These are phyloP conservation scores for Dendrolimus pini DNA, from an alignment of 2,888 invertebrate genomes.

Conservation along the genomic window DNA sequence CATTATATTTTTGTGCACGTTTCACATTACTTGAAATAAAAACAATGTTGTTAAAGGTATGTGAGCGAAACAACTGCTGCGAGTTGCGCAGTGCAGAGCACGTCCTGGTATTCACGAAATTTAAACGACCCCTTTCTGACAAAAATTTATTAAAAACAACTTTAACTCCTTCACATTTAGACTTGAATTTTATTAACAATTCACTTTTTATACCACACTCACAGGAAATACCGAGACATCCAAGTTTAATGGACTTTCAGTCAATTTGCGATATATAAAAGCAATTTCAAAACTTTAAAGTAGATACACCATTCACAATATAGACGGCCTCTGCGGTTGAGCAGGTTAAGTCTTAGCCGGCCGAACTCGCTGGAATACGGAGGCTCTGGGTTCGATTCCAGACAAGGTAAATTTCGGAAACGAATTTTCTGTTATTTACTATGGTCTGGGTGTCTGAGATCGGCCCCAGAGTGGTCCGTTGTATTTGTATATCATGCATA, in stretches of 20 bases:
- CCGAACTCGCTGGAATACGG: too few species aligned
- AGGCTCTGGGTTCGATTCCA: too few species aligned
- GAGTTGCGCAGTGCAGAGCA: slow-evolving; percentile 25
- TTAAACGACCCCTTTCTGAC: slow-evolving; percentile 32
- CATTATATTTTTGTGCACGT: slow-evolving; percentile 6
- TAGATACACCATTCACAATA: too few species aligned
- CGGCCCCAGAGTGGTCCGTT: too few species aligned
- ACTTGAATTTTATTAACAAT: slow-evolving; percentile 21
- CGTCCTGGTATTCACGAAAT: slow-evolving; percentile 43
- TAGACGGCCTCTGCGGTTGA: too few species aligned
- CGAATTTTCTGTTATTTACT: too few species aligned
- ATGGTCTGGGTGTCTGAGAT: too few species aligned
- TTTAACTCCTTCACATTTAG: slow-evolving; percentile 32
- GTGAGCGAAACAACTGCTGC: slow-evolving; percentile 37
- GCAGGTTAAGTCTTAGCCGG: too few species aligned
- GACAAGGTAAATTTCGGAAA: too few species aligned
- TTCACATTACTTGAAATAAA: slow-evolving; percentile 25
- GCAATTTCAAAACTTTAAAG: neutral
- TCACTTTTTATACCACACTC: slow-evolving; percentile 46
- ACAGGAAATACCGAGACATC: slow-evolving; percentile 56
- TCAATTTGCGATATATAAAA: neutral
- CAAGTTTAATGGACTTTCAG: slow-evolving; percentile 42
- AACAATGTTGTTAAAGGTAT: slow-evolving; percentile 43
- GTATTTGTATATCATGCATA: too few species aligned
- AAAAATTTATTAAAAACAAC: slow-evolving; percentile 30